Evolutionary conservation across 2,888 invertebrate species (phyloP).

Genomic region (Oligia fasciuncula): DNA sequence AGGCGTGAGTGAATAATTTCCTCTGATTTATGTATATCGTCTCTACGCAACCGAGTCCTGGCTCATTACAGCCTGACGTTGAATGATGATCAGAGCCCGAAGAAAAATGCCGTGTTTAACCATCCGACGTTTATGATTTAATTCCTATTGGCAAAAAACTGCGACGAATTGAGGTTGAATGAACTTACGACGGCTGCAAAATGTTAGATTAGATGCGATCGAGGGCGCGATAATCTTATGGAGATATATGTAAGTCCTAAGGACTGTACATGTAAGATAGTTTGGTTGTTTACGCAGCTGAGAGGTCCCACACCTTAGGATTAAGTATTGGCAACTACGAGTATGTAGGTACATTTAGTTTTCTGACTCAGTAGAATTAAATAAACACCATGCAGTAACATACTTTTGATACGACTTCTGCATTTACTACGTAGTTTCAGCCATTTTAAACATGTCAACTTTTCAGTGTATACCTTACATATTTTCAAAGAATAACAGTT

Average conservation of each 20-base stretch:
- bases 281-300: slow-evolving; percentile 50
- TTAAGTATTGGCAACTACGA: slow-evolving; percentile 20
- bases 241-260: slow-evolving; percentile 53
- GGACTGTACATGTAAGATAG: slow-evolving; percentile 29
- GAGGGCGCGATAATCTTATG: slow-evolving; percentile 50
- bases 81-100: slow-evolving; percentile 82
- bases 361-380: slow-evolving; percentile 9
- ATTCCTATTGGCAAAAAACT: slow-evolving; percentile 79
- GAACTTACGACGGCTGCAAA: slow-evolving; percentile 58
- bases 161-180: slow-evolving; percentile 67
- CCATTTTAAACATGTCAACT: background rate
- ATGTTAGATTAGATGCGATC: slow-evolving; percentile 48
- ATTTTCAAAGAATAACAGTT: background rate
- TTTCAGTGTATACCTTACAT: background rate
- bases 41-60: slow-evolving; percentile 77
- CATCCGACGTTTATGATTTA: slow-evolving; percentile 81
- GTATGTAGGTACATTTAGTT: slow-evolving; percentile 5
- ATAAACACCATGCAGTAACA: background rate
- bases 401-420: background rate
- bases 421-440: background rate
- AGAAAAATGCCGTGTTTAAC: slow-evolving; percentile 85
- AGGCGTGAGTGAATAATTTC: slow-evolving; percentile 85
- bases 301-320: slow-evolving; percentile 28
- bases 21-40: slow-evolving; percentile 81
- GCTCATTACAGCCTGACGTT: slow-evolving; percentile 87